Conservation (phyloP, 2,888 invertebrate species). For the Rotaria sp. region DNA sequence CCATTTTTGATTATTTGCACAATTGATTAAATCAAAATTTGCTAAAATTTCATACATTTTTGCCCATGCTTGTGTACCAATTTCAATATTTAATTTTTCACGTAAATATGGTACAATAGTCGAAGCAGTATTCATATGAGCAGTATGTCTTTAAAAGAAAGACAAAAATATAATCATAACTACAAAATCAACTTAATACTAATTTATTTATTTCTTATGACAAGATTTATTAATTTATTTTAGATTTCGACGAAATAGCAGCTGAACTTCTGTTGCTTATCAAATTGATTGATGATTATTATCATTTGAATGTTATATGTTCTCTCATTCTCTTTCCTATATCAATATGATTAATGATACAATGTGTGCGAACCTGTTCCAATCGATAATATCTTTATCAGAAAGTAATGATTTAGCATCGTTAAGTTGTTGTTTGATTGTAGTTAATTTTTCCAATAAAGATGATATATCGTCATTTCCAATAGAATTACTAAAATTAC, state of each 20-base stretch:
- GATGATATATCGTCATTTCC: not conserved
- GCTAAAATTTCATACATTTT: slow-evolving; percentile 14
- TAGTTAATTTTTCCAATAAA: not conserved
- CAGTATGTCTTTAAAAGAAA: not conserved
- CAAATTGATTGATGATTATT: not conserved
- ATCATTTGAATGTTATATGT: not conserved
- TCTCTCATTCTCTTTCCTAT: not conserved
- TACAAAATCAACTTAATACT: not conserved
- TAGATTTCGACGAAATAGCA: no score
- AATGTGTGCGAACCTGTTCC: not conserved
- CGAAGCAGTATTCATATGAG: not conserved
- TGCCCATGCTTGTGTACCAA: slow-evolving; percentile 23
- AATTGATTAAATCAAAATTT: slow-evolving; percentile 40
- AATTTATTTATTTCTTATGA: no score
- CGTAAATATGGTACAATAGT: slow-evolving; percentile 21
- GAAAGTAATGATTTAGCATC: not conserved
- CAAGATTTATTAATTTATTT: no score
- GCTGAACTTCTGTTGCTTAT: not conserved
- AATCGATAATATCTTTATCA: not conserved
- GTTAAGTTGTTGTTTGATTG: not conserved
- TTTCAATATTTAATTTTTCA: slow-evolving; percentile 21
- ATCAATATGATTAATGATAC: not conserved
- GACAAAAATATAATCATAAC: not conserved
- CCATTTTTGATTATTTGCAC: slow-evolving; percentile 57
- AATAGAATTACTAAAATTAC: not conserved